Evolutionary conservation across 2,113 vertebrate species (phyloP).

Genomic region (Rhinolophus sinicus): DNA sequence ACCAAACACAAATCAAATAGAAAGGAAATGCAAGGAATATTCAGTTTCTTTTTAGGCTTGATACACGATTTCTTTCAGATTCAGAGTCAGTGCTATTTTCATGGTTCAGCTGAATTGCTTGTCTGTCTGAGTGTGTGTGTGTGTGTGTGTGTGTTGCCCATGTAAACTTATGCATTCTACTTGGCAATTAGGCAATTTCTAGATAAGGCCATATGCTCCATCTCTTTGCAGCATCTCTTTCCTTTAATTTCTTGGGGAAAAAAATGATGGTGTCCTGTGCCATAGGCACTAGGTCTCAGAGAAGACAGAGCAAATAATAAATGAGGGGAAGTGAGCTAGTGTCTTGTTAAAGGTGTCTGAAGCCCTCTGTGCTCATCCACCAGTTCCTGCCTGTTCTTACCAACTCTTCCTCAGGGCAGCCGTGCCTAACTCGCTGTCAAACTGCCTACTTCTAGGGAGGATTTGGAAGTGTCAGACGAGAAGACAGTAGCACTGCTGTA

Average conservation of each 20-base stretch:
- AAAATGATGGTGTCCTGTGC: constrained; percentile 53
- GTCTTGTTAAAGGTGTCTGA: neutral
- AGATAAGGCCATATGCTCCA: neutral
- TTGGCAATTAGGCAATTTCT: neutral
- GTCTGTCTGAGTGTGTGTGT: neutral
- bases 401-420: neutral
- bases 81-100: constrained; percentile 34
- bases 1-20: neutral
- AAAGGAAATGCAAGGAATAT: constrained; percentile 3
- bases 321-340: constrained; percentile 1
- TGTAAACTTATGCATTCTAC: neutral
- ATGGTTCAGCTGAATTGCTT: neutral
- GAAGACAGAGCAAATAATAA: neutral
- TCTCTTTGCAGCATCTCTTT: neutral
- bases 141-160: neutral
- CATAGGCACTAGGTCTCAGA: constrained; percentile 49
- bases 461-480: neutral
- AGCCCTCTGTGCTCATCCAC: neutral
- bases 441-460: rapidly evolving
- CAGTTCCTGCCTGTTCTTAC: constrained; percentile 55
- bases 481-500: rapidly evolving
- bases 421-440: neutral
- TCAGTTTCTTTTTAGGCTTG: constrained; percentile 10
- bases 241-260: neutral
- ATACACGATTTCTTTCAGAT: neutral